Evolutionary conservation across 2,113 vertebrate genomes (phyloP).

Genomic region (Hyperoodon ampullatus): DNA sequence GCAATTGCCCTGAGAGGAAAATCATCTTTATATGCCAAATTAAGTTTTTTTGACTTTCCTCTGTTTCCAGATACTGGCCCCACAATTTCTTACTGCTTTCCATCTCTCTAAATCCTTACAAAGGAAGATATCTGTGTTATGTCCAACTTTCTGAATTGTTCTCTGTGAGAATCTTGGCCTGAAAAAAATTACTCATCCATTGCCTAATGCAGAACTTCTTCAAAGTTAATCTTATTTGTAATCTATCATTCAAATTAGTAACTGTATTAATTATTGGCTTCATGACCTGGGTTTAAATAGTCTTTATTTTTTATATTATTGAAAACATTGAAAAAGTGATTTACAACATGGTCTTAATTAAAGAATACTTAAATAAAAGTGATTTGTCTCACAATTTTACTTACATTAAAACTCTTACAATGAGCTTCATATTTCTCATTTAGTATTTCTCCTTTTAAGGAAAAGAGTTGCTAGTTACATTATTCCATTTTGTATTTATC

Average conservation of each 20-base stretch:
- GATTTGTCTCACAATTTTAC: constrained; percentile 11
- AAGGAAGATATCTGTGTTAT: background rate
- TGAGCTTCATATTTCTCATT: background rate
- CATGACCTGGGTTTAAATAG: background rate
- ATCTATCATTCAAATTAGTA: background rate
- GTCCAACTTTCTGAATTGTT: background rate
- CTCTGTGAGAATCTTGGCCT: background rate
- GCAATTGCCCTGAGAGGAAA: background rate
- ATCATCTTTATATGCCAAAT: background rate
- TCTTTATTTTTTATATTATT: background rate
- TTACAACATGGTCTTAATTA: background rate
- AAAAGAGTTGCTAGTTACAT: background rate
- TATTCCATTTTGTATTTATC: background rate
- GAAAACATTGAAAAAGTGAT: background rate
- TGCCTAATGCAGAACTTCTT: background rate
- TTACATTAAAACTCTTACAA: constrained; percentile 13
- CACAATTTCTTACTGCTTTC: background rate
- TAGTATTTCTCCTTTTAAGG: background rate
- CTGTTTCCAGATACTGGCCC: background rate
- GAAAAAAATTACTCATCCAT: background rate
- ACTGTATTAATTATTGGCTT: background rate
- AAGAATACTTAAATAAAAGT: background rate
- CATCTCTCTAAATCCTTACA: background rate
- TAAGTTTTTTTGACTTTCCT: background rate
- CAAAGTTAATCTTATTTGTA: background rate